Evolutionary conservation across 2,888 invertebrate species (phyloP), one percentile per base, ranked within the genome.

Genomic region (Trissolcus japonicus): DNA sequence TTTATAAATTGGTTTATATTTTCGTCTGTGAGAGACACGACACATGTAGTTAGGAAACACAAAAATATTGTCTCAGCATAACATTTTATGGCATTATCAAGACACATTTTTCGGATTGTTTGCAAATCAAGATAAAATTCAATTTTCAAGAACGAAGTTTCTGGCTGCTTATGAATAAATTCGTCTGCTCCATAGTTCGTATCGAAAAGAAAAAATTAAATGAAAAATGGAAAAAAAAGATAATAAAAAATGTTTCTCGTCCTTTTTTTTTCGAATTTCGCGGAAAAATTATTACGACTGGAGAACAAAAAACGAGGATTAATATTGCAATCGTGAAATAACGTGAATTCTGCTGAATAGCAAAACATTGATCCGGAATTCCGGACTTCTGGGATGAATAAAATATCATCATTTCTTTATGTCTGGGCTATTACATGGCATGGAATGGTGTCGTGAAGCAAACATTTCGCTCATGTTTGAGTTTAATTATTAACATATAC

Each of bases 301-400:
- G 7, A 2, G 11, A 35, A 35, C 35, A 35, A 35, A n/a, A 35
- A 35, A 35, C 35, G 35, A 7, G 35, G 14, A 9, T 46, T 16
- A 46, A 62, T 62, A 62, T 62, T 62, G 41, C 53, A 43, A 62
- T 62, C 25, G 19, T 19, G 53, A 16, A 62, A 62, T 62, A 62
- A 53, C 35, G 46, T 35, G 6, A 19, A 41, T 13, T 17, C 25
- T 41, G 19, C 62, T 25, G 55, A 55, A 55, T 55, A 50, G 25
- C 25, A 65, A 65, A 65, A 55, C 50, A 35, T 56, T 56, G 56
- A 50, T 56, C 55, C 54, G 17, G 54, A 65, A 65, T 65, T 48
- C 65, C 53, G 55, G 19, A 17, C 40, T 46, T 65, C 19, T 65
- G 21, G 13, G 56, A 13, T 56, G 48, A 56, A 55, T 48, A 65